Evolutionary conservation across 2,888 invertebrate species (phyloP), one percentile per base, ranked within the genome.

Genomic region (Megastigmus dorsalis): DNA sequence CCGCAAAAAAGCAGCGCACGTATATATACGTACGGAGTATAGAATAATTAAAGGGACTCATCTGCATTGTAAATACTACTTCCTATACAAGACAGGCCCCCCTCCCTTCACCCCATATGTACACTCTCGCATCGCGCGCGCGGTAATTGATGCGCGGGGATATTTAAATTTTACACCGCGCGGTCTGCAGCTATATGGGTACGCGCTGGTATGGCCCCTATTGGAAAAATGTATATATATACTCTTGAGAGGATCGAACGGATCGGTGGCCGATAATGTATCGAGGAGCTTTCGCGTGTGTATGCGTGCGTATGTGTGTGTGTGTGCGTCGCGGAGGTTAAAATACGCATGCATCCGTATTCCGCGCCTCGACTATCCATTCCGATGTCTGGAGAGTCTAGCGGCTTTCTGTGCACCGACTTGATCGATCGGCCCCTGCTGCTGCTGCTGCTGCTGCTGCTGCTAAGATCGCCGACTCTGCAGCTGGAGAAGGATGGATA

Each of bases 1-100:
- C n/a, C n/a, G n/a, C n/a, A n/a, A n/a, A n/a, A n/a, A 15, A 15
- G 26, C 36, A 5, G 28, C 5, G 18, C n/a, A 41, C 10, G 13
- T 18, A 52, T 52, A 62, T 57, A 50, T 43, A 67, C 63, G 59
- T 71, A 71, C 59, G 36, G 76, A 73, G 59, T 71, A 71, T 65
- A 41, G 76, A 73, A 73, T 76, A 76, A 76, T 76, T 76, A 76
- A 76, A 70, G 68, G 68, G 15, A 23, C 76, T 76, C 69, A 76
- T 76, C 76, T 76, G 73, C 76, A 76, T 76, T 76, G 76, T 76
- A 76, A 76, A 76, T 76, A 55, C 18, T 38, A 30, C 74, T 74
- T 74, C 74, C 74, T 69, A 74, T 74, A 69, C 74, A 74, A 68
- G 74, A 62, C 62, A 10, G 45, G 36, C 15, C n/a, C 3, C 52